These are phyloP conservation scores for Ceyx margarethae DNA, from an alignment of 2,113 vertebrate genomes.

Conservation along the genomic window DNA sequence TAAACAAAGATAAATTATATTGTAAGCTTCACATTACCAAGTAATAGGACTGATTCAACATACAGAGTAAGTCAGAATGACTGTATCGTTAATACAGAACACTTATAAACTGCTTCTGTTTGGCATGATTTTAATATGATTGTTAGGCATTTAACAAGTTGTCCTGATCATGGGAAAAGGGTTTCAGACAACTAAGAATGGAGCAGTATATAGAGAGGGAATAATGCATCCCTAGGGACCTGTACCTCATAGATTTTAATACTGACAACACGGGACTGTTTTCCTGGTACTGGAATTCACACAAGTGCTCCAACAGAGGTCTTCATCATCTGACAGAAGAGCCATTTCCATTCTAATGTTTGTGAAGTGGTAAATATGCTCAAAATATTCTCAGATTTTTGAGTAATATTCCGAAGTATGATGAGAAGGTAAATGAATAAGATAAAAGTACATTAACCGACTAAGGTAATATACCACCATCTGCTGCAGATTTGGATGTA, in stretches of 20 bases:
- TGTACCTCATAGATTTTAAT: background rate
- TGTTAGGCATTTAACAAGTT: background rate
- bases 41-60: background rate
- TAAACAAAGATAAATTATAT: background rate
- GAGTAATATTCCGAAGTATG: background rate
- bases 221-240: background rate
- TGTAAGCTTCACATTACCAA: background rate
- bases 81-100: background rate
- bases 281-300: background rate
- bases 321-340: background rate
- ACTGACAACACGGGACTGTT: background rate
- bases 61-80: rapidly evolving
- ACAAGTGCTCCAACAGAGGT: background rate
- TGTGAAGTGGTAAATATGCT: background rate
- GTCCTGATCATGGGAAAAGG: background rate
- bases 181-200: background rate
- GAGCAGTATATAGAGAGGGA: background rate
- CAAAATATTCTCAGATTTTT: background rate
- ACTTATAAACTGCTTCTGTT: background rate
- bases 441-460: background rate
- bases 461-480: background rate
- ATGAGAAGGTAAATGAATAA: background rate
- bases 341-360: background rate
- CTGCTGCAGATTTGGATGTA: background rate
- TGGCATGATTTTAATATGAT: background rate